A percentile compares a stretch with the other conserved stretches of the same genome.
phyloP scores from a whole-genome alignment of 53 echinoderm and acorn worm genomes.

The Actinopyga echinites region DNA sequence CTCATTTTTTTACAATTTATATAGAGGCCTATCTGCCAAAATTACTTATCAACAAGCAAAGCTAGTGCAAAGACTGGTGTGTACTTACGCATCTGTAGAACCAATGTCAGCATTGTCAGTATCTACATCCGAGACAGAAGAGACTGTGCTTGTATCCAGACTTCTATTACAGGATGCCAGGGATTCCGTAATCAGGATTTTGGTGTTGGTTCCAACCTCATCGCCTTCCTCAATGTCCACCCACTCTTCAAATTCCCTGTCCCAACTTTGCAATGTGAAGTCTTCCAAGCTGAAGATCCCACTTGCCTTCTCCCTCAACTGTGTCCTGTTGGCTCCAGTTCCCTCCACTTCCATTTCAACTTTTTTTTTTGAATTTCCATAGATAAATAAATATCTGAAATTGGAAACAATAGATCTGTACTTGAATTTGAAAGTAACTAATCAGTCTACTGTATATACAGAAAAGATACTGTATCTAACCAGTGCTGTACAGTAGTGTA shows the following conservation, averaged over 20 bases:
- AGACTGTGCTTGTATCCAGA: background rate
- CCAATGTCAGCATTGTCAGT: too few relatives aligned
- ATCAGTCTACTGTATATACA: too few relatives aligned
- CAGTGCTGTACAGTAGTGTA: too few relatives aligned
- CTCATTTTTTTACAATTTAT: too few relatives aligned
- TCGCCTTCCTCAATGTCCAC: constrained; percentile 63
- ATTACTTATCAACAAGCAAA: too few relatives aligned
- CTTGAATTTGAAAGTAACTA: too few relatives aligned
- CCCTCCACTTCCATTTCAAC: constrained; percentile 48
- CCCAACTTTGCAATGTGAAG: constrained; percentile 60
- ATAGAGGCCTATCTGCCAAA: too few relatives aligned
- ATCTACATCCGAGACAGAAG: background rate
- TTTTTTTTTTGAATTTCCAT: constrained; percentile 63
- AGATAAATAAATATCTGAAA: constrained; percentile 63
- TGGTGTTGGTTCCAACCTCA: constrained; percentile 27
- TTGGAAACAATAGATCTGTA: background rate
- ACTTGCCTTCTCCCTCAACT: constrained; percentile 21
- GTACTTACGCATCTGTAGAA: too few relatives aligned
- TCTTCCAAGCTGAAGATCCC: constrained; percentile 45
- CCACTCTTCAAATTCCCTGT: constrained; percentile 81
- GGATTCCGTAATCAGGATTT: background rate
- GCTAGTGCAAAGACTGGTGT: too few relatives aligned
- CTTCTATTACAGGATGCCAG: too few relatives aligned
- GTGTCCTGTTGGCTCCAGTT: background rate
- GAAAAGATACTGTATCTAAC: too few relatives aligned